phyloP scores from a whole-genome alignment of 64 coral and sea anemone genomes.

The Dendronephthya gigantea region DNA sequence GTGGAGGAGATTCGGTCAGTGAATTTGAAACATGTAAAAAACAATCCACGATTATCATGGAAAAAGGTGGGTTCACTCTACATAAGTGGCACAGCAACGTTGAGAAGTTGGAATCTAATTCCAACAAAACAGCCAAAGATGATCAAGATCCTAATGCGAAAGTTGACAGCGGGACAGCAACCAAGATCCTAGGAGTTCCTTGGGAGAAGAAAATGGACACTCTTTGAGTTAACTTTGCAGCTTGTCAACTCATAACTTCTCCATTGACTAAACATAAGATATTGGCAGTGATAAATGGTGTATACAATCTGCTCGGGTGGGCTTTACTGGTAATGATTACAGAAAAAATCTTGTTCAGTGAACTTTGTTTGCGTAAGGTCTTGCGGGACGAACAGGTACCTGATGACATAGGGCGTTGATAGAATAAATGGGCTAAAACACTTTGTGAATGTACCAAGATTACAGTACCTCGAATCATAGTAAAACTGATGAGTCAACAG shows the following conservation, averaged over 20 bases:
- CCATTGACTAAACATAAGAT: too few relatives aligned
- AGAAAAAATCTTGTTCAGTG: constrained; percentile 39
- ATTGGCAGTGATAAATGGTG: too few relatives aligned
- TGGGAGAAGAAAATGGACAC: constrained; percentile 37
- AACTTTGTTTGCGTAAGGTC: constrained; percentile 28
- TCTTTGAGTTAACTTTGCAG: constrained; percentile 5
- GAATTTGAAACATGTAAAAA: background rate
- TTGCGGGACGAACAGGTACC: constrained; percentile 38
- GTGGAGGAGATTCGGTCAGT: background rate
- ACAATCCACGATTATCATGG: background rate
- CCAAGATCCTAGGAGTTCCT: constrained; percentile 44
- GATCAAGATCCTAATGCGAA: background rate
- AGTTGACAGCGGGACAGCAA: too few relatives aligned
- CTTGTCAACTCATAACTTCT: too few relatives aligned
- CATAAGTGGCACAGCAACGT: constrained; percentile 4
- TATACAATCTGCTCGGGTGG: background rate
- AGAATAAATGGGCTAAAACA: background rate
- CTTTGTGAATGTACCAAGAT: constrained; percentile 13
- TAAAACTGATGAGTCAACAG: background rate
- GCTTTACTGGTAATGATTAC: constrained; percentile 23
- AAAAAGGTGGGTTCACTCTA: background rate
- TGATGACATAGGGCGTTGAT: constrained; percentile 9
- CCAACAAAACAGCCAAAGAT: background rate
- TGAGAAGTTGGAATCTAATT: background rate
- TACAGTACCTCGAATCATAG: constrained; percentile 33